phyloP scores from a whole-genome alignment of 2,797 vertebrate species.

The Macroramphosus scolopax region DNA sequence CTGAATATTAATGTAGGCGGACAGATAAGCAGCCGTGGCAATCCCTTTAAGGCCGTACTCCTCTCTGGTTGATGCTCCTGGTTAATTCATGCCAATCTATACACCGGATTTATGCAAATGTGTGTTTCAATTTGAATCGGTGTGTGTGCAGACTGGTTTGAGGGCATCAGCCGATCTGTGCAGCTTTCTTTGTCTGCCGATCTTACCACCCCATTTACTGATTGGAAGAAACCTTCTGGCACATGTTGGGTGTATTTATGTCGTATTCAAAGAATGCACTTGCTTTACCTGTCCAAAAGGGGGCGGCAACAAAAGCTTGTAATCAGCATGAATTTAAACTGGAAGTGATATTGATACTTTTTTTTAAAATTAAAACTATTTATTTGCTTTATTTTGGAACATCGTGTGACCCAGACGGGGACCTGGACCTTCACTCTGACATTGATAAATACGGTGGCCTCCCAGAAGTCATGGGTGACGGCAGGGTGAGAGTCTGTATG shows the following conservation, averaged over 20 bases:
- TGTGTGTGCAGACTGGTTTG: no score
- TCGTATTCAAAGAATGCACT: not conserved
- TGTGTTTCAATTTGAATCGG: conserved; percentile 17
- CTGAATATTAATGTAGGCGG: conserved; percentile 77
- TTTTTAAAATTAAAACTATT: no score
- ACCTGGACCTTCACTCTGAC: conserved; percentile 41
- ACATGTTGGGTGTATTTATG: not conserved
- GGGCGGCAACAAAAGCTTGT: conserved; percentile 26
- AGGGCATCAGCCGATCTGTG: no score
- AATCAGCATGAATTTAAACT: no score
- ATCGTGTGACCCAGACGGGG: conserved; percentile 1
- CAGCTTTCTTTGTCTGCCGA: no score
- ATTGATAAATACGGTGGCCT: conserved; percentile 54
- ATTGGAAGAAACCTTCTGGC: not conserved
- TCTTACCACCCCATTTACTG: not conserved
- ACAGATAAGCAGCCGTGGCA: conserved; percentile 76
- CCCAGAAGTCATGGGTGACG: conserved; percentile 32
- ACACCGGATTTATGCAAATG: conserved; percentile 46
- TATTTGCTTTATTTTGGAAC: no score
- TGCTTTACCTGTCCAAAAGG: conserved; percentile 54
- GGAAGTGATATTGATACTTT: no score
- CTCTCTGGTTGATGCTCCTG: conserved; percentile 48
- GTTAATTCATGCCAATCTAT: conserved; percentile 66
- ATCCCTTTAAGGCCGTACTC: conserved; percentile 70
- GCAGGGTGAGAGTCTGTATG: not conserved